Percentiles rank a stretch among this genome's conserved stretches.
These are phyloP conservation scores for Zaprionus ornatus DNA, from an alignment of 1,140 invertebrate species.

Conservation along the genomic window DNA sequence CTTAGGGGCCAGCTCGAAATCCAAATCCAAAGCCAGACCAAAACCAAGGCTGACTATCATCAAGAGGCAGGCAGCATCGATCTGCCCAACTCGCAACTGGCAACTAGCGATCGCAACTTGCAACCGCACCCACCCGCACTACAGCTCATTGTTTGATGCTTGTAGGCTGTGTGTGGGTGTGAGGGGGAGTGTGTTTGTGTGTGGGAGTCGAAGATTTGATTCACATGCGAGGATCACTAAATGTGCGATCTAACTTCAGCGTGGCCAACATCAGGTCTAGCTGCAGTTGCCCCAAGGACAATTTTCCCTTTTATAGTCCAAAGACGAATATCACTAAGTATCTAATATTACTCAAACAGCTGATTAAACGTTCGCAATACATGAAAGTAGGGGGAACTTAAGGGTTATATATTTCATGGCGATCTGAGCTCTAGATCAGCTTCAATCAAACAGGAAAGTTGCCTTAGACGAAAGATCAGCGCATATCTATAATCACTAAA, in stretches of 20 bases:
- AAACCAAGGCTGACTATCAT: conserved; percentile 59
- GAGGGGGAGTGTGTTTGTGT: conserved; percentile 17
- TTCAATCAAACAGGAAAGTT: no score
- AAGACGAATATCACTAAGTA: not conserved
- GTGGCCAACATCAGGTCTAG: conserved; percentile 30
- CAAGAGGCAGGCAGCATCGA: conserved; percentile 62
- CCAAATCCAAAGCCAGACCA: conserved; percentile 22
- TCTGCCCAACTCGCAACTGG: conserved; percentile 45
- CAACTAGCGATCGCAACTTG: conserved; percentile 22
- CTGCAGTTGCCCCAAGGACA: conserved; percentile 26
- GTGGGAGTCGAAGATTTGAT: conserved; percentile 33
- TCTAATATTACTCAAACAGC: not conserved
- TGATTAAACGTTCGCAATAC: not conserved
- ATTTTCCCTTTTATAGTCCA: not conserved
- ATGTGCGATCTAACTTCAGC: not conserved
- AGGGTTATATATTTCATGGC: not conserved
- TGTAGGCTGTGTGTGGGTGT: conserved; percentile 51
- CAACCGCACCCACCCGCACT: conserved; percentile 47
- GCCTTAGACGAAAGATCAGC: no score
- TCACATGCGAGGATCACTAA: conserved; percentile 18
- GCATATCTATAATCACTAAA: no score
- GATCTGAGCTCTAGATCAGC: no score
- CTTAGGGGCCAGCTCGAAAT: conserved; percentile 38
- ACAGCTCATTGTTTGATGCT: conserved; percentile 68
- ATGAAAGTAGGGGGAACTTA: not conserved